Percentiles rank a stretch among this genome's conserved stretches.
Evolutionary conservation across 2,888 invertebrate species (phyloP).

Genomic region (Cosmia trapezina): DNA sequence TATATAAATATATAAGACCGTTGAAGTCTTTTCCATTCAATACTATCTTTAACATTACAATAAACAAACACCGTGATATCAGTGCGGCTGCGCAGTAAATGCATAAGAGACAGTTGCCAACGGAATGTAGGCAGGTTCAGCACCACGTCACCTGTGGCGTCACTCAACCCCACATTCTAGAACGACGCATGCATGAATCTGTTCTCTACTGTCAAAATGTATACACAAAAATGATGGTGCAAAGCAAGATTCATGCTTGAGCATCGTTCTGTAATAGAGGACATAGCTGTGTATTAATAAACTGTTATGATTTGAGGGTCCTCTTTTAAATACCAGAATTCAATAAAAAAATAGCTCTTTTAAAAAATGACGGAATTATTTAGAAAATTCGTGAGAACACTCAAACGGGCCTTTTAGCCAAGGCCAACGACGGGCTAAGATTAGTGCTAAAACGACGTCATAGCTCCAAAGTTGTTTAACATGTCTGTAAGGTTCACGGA

Average conservation of each 20-base stretch:
- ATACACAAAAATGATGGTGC: neutral
- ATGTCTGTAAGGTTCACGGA: neutral
- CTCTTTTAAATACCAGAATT: neutral
- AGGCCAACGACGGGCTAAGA: too few species aligned
- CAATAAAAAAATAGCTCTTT: neutral
- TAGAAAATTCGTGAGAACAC: neutral
- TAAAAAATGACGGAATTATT: neutral
- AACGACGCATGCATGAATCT: neutral
- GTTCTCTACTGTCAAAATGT: neutral
- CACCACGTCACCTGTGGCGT: conserved; percentile 29
- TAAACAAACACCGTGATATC: neutral
- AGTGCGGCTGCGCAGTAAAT: conserved; percentile 43
- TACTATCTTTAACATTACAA: neutral
- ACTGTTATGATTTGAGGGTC: neutral
- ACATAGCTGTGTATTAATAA: neutral
- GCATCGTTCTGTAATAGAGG: neutral
- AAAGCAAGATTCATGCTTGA: neutral
- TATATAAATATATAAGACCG: too few species aligned
- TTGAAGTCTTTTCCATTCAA: conserved; percentile 10
- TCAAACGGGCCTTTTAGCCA: neutral
- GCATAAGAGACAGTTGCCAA: conserved; percentile 25
- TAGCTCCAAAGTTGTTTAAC: neutral
- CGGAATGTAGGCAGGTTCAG: conserved; percentile 28
- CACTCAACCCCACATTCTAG: neutral
- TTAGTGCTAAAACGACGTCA: neutral